Evolutionary conservation across 1,140 invertebrate genomes (phyloP).

Genomic region (Zophobas atratus): DNA sequence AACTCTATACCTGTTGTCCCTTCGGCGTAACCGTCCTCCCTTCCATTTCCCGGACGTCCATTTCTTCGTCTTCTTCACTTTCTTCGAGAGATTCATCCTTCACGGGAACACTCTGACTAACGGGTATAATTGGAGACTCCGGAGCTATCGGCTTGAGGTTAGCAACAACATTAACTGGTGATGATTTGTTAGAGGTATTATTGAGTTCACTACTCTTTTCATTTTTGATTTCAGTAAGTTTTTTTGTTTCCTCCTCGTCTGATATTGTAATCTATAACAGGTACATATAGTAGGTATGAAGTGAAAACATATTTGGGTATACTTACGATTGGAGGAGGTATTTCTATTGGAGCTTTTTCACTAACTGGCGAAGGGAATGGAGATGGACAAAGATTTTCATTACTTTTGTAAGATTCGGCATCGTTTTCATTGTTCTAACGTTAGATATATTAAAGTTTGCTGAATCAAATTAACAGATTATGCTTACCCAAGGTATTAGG

Average conservation of each 20-base stretch:
- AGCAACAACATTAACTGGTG: too few species aligned
- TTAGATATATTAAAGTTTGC: too few species aligned
- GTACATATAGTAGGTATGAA: neutral
- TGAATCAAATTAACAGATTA: too few species aligned
- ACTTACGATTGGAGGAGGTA: constrained; percentile 8
- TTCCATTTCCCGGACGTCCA: constrained; percentile 82
- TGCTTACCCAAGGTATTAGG: constrained; percentile 82
- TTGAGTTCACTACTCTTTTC: constrained; percentile 67
- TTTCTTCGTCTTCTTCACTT: constrained; percentile 75
- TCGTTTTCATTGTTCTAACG: constrained; percentile 31
- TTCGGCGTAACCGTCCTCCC: constrained; percentile 83
- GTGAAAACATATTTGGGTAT: neutral
- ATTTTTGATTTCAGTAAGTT: constrained; percentile 71
- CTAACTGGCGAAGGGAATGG: constrained; percentile 29
- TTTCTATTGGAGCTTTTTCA: neutral
- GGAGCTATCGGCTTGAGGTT: too few species aligned
- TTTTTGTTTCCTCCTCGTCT: constrained; percentile 6
- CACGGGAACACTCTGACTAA: neutral
- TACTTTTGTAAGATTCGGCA: neutral
- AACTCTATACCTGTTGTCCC: constrained; percentile 79
- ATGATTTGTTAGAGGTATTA: neutral
- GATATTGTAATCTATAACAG: constrained; percentile 25
- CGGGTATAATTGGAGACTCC: too few species aligned
- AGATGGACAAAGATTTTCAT: constrained; percentile 39
- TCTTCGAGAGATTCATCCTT: constrained; percentile 57